Percentiles rank a stretch among this genome's conserved stretches.
Evolutionary conservation across 2,797 vertebrate species (phyloP).

Genomic region (Argya squamiceps): DNA sequence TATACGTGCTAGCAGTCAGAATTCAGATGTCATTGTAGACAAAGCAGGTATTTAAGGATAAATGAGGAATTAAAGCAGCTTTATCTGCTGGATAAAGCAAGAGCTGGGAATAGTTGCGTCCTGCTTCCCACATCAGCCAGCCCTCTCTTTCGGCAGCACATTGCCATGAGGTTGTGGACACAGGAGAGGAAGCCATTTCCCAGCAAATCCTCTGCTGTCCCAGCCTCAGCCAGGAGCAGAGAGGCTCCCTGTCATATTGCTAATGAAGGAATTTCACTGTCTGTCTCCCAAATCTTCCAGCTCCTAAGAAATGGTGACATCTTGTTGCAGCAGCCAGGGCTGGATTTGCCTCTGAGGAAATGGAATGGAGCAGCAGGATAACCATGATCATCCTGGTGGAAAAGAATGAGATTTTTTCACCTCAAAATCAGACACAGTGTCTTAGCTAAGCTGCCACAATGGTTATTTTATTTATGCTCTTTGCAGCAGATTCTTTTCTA

Average conservation of each 20-base stretch:
- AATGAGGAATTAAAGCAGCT: neutral
- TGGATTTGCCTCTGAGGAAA: neutral
- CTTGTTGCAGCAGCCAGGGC: neutral
- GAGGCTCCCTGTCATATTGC: rapidly evolving
- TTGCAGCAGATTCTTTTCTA: neutral
- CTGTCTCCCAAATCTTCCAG: neutral
- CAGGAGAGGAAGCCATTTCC: neutral
- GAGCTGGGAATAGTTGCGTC: neutral
- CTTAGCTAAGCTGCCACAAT: neutral
- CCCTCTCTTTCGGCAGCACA: rapidly evolving
- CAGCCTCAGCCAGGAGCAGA: rapidly evolving
- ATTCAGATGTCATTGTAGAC: neutral
- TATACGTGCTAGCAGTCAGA: neutral
- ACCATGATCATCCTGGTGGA: neutral
- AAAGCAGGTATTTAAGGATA: neutral
- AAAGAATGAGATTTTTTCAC: neutral
- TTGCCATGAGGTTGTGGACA: neutral
- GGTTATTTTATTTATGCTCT: neutral
- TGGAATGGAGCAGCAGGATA: neutral
- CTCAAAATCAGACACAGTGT: neutral
- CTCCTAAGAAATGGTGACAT: rapidly evolving
- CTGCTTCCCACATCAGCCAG: neutral
- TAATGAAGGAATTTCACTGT: neutral
- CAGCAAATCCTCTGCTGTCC: neutral
- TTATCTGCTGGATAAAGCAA: neutral